Evolutionary conservation across 1,140 invertebrate species (phyloP).

Genomic region (Micrasema longulum): DNA sequence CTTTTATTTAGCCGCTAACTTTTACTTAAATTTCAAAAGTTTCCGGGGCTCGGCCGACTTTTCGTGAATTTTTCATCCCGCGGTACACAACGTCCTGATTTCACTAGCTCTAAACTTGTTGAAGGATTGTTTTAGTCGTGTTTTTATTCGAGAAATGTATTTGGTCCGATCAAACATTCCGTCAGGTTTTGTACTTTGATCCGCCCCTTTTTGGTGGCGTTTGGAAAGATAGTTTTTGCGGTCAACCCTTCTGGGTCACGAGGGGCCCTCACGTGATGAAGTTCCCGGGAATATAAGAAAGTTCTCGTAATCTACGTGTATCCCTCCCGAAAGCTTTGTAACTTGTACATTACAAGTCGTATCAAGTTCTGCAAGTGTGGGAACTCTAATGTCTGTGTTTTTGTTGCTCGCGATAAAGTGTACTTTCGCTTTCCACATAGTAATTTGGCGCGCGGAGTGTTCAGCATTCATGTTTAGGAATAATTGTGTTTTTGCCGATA

Average conservation of each 20-base stretch:
- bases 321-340: conserved; percentile 39
- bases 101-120: conserved; percentile 8
- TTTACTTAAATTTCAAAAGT: conserved; percentile 29
- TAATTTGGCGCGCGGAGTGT: conserved; percentile 38
- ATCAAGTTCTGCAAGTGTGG: conserved; percentile 21
- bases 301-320: conserved; percentile 46
- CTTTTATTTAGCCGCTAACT: conserved; percentile 40
- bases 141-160: conserved; percentile 3
- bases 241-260: conserved; percentile 24
- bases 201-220: not conserved
- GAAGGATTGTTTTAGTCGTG: conserved; percentile 17
- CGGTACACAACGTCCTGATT: not conserved
- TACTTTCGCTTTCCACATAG: conserved; percentile 46
- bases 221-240: not conserved
- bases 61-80: conserved; percentile 2
- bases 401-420: conserved; percentile 39
- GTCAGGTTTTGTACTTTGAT: not conserved
- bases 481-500: conserved; percentile 51
- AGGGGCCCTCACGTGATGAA: conserved; percentile 18
- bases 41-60: conserved; percentile 1
- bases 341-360: conserved; percentile 47
- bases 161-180: not conserved
- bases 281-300: conserved; percentile 12
- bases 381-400: conserved; percentile 20
- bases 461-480: conserved; percentile 46